A percentile compares a stretch with the other conserved stretches of the same genome.
Conservation (phyloP, 2,113 vertebrate species). For the Parus major region DNA sequence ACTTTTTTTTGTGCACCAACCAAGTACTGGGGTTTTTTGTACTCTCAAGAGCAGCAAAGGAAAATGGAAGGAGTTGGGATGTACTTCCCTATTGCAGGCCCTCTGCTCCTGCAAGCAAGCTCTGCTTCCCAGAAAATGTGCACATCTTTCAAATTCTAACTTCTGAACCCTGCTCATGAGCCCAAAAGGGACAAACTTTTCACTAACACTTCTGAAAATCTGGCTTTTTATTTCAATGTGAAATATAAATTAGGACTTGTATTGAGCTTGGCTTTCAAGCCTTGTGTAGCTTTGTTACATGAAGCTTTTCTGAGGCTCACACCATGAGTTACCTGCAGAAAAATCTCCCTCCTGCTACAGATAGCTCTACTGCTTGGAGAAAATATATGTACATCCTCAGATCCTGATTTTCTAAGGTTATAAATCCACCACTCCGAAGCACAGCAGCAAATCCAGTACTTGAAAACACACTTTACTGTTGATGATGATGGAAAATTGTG, state of each 20-base stretch:
- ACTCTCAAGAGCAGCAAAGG: background rate
- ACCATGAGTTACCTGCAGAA: background rate
- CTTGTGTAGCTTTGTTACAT: background rate
- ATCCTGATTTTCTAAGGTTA: constrained; percentile 43
- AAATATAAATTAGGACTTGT: constrained; percentile 19
- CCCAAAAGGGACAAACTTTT: background rate
- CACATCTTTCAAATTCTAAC: background rate
- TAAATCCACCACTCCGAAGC: constrained; percentile 24
- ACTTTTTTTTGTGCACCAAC: background rate
- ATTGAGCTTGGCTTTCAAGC: constrained; percentile 24
- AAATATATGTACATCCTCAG: constrained; percentile 51
- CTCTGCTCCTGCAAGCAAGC: background rate
- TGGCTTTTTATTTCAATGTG: constrained; percentile 32
- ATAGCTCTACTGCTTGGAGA: constrained; percentile 36
- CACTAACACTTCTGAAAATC: background rate
- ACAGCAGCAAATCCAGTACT: constrained; percentile 42
- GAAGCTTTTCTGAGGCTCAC: constrained; percentile 48
- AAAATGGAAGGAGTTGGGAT: background rate
- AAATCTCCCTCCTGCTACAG: constrained; percentile 37
- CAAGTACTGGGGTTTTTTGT: fast-evolving
- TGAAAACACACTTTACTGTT: constrained; percentile 32
- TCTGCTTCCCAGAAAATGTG: background rate
- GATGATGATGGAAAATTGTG: constrained; percentile 45
- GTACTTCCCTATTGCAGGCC: background rate
- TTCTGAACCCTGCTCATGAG: background rate